Evolutionary conservation across 1,140 invertebrate genomes (phyloP).

Genomic region (Physella acuta): DNA sequence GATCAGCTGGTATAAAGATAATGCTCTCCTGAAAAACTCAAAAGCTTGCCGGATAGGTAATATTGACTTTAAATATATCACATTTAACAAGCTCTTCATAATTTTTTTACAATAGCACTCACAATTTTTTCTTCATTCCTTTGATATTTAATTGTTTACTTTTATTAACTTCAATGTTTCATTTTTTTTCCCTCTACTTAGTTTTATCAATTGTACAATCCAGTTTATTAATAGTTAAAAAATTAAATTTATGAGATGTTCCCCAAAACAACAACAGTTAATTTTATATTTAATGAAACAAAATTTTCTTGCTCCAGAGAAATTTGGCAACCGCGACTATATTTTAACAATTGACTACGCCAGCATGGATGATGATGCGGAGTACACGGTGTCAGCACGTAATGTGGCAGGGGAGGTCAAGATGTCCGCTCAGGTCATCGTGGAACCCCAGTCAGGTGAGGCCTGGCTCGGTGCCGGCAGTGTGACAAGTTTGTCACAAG

Average conservation of each 20-base stretch:
- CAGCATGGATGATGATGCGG: slow-evolving; percentile 56
- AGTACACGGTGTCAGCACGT: slow-evolving; percentile 51
- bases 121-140: too few species aligned
- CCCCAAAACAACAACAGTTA: background rate
- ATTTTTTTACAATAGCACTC: too few species aligned
- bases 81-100: too few species aligned
- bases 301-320: slow-evolving; percentile 39
- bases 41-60: slow-evolving; percentile 48
- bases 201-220: too few species aligned
- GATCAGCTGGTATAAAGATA: slow-evolving; percentile 57
- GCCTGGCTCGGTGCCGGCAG: too few species aligned
- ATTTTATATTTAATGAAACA: background rate
- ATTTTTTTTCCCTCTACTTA: too few species aligned
- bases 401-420: slow-evolving; percentile 53
- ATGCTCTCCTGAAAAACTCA: slow-evolving; percentile 37
- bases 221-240: background rate
- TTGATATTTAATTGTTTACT: too few species aligned
- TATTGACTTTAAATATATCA: too few species aligned
- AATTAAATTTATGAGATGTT: background rate
- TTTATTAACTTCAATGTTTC: too few species aligned
- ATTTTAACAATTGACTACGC: slow-evolving; percentile 50
- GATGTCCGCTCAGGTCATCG: slow-evolving; percentile 51
- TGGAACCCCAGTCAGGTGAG: slow-evolving; percentile 45
- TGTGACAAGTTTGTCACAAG: too few species aligned
- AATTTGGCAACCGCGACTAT: slow-evolving; percentile 57